Conservation (phyloP, 2,113 vertebrate genomes). For the Todiramphus saurophagus region DNA sequence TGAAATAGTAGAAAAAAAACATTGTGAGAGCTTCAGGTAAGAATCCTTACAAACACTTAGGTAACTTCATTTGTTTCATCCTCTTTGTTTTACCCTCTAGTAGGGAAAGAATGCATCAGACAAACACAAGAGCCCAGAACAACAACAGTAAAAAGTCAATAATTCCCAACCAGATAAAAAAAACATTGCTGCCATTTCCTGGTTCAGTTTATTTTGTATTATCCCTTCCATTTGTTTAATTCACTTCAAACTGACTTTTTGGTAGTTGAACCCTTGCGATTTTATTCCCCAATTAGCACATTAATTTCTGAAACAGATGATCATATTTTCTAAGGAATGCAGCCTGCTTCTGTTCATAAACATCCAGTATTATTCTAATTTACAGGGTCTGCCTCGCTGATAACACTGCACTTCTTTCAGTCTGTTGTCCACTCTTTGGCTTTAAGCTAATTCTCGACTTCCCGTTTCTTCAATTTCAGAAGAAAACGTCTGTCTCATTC, state of each 20-base stretch:
- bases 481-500: not conserved
- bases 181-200: not conserved
- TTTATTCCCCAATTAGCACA: not conserved
- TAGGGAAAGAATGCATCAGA: not conserved
- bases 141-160: fast-evolving
- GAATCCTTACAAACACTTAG: not conserved
- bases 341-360: not conserved
- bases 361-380: not conserved
- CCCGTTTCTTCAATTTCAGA: not conserved
- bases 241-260: not conserved
- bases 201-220: not conserved
- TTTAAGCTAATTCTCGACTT: not conserved
- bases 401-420: not conserved
- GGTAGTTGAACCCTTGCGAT: not conserved
- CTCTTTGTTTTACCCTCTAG: not conserved
- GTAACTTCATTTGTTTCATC: not conserved
- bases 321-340: not conserved
- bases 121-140: not conserved
- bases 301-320: not conserved
- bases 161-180: not conserved
- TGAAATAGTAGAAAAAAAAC: not conserved
- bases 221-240: not conserved
- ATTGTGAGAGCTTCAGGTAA: not conserved
- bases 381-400: not conserved
- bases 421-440: not conserved